Evolutionary conservation across 2,113 vertebrate species (phyloP), one percentile per base, ranked within the genome.

Genomic region (Alethe castanea): DNA sequence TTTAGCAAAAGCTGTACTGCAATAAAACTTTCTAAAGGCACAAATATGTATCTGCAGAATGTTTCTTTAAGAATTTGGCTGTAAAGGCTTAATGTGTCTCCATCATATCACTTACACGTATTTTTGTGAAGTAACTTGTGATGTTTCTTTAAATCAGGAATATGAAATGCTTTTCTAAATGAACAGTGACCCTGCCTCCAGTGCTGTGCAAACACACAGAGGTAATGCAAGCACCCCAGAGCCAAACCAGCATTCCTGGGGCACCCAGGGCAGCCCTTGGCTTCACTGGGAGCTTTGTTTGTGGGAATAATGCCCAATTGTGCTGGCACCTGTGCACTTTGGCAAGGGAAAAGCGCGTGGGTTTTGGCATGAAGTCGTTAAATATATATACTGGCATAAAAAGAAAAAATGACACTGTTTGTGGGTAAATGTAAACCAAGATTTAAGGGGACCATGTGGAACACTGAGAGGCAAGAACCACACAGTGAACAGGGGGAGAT

Each of bases 281-380:
- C 76, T 44, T 94, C 88, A 73, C 38, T 66, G 47, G 67, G 9
- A 31, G 40, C 60, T 88, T 92, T 88, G 42, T 83, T 77, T 84
- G 72, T 36, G 19, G 31, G 19, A 82, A 83, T 57, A 92, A 85
- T 57, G 86, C 52, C 45, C 29, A 18, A 1, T 76, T 94, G 86
- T 92, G 62, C 86, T 36, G n/a, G 60, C 22, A 67, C 70, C 45
- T 16, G 1, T 26, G 64, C 35, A 4, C 60, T 89, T 81, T 76
- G 94, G 81, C 88, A 80, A 33, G 62, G 52, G 79, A 23, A 36
- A 35, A 1, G 7, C 2, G 0, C 0, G 0, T 85, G 9, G 11
- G 12, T 73, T 73, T 70, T 94, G 83, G 82, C 76, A 26, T n/a
- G 56, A 71, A 81, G 67, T 50, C 0, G 0, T 22, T 59, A 47